Percentiles rank a stretch among this genome's conserved stretches.
Conservation (phyloP, 1,140 invertebrate genomes). For the Drosophila orena region DNA sequence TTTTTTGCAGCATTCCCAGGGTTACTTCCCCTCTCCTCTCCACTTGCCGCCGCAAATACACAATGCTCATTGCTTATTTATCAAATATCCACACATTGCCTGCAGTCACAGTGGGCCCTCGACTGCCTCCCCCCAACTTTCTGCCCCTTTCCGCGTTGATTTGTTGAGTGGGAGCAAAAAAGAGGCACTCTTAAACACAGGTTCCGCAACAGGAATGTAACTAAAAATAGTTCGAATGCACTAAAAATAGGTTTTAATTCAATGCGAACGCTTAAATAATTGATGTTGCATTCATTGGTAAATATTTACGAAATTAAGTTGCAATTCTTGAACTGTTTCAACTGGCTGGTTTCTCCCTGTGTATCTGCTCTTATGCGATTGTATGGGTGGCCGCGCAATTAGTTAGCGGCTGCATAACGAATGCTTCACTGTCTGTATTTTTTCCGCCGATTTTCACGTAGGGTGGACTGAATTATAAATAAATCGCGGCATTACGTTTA, state of each 20-base stretch:
- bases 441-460: constrained; percentile 37
- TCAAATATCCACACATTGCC: constrained; percentile 74
- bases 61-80: constrained; percentile 78
- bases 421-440: constrained; percentile 29
- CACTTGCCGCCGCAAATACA: constrained; percentile 23
- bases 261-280: fast-evolving
- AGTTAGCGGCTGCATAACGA: constrained; percentile 62
- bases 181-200: background rate
- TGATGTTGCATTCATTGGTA: too few relatives aligned
- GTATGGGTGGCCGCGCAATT: constrained; percentile 63
- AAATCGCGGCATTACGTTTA: constrained; percentile 68
- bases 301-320: too few relatives aligned
- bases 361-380: constrained; percentile 23
- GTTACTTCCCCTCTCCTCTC: background rate
- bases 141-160: constrained; percentile 18
- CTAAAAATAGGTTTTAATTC: background rate
- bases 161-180: constrained; percentile 20
- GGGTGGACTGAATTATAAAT: constrained; percentile 67
- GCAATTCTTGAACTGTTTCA: too few relatives aligned
- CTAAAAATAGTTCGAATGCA: too few relatives aligned
- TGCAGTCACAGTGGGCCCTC: constrained; percentile 25
- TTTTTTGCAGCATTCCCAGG: constrained; percentile 34
- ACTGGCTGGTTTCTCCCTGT: background rate
- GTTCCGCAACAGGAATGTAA: background rate
- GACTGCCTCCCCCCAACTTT: background rate